Base-by-base conservation (phyloP, 2,797 vertebrate species). In the Pelochelys cantorii region DNA sequence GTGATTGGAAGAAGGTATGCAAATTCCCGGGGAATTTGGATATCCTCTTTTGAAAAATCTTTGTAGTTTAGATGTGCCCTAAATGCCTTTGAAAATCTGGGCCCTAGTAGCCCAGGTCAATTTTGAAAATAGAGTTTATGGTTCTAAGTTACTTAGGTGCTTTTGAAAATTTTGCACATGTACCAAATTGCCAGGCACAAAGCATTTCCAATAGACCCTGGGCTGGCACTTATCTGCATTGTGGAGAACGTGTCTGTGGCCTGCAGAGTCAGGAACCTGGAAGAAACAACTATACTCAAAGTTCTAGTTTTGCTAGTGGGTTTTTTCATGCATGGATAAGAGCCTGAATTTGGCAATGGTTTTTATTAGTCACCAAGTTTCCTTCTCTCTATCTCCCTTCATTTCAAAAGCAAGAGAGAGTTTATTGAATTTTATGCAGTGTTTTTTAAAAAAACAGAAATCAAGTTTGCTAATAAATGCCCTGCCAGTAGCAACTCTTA, bases 401-500 rank as follows among this genome's bases (percentile, higher is more conserved):
- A 23, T 81, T 86, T 5, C 34, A 71, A 48, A 22, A 11, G 57
- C 82, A 7, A 42, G 2, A 42, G 15, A 53, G 68, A 84, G 31
- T 59, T 2, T 85, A 82, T 74, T 85, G 89, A 85, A 86, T 25
- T 8, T 12, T 56, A 23, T 90, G 90, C 89, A 90, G 65, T 25
- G 1, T 6, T 1, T 60, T 62, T 83, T 25, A 88, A 71, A 20
- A 37, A n/a, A n/a, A 48, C 4, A 78, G 7, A 88, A 93, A 31
- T 29, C 4, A 34, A 0, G 0, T 11, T 78, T 85, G 27, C n/a
- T 82, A 78, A 12, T 0, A 0, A 84, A 81, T 20, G 4, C 53
- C n/a, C 12, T 68, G 52, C 12, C 17, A 68, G 2, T 17, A 31
- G 27, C 31, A 93, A 65, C 6, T 78, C 54, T 27, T 83, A 1